A percentile compares a stretch with the other conserved stretches of the same genome.
Evolutionary conservation across 2,113 vertebrate species (phyloP).

Genomic region (Antechinus flavipes): DNA sequence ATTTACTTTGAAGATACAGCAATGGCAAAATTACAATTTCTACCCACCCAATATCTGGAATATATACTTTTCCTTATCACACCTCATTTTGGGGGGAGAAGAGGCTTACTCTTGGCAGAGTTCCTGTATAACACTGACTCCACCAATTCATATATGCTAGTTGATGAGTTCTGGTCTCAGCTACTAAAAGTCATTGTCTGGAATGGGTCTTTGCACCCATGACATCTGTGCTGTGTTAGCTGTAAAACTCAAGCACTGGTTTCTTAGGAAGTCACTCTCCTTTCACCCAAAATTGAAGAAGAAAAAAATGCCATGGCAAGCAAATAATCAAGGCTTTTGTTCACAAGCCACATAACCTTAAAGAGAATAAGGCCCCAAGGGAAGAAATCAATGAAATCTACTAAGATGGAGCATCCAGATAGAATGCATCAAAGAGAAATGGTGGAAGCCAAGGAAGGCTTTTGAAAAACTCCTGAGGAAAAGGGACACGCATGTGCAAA

Average conservation of each 20-base stretch:
- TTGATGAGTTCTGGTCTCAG: not conserved
- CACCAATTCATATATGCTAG: not conserved
- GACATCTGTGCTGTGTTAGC: not conserved
- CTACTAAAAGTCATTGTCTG: not conserved
- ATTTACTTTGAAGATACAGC: not conserved
- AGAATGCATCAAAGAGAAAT: not conserved
- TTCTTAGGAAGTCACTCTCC: not conserved
- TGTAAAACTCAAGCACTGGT: not conserved
- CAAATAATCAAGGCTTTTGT: not conserved
- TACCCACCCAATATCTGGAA: not conserved
- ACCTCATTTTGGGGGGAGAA: not conserved
- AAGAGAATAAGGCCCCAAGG: not conserved
- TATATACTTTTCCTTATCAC: not conserved
- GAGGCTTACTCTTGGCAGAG: not conserved
- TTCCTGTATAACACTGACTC: not conserved
- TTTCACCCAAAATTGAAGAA: not conserved
- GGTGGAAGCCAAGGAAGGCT: not conserved
- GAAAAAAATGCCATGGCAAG: not conserved
- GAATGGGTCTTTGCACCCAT: not conserved
- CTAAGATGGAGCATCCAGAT: not conserved
- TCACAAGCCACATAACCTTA: not conserved
- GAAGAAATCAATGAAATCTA: not conserved
- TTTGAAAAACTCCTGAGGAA: not conserved
- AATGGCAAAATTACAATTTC: not conserved
- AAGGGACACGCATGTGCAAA: too few species aligned